phyloP scores from a whole-genome alignment of 1,140 invertebrate species.

The Drosophila cardini region DNA sequence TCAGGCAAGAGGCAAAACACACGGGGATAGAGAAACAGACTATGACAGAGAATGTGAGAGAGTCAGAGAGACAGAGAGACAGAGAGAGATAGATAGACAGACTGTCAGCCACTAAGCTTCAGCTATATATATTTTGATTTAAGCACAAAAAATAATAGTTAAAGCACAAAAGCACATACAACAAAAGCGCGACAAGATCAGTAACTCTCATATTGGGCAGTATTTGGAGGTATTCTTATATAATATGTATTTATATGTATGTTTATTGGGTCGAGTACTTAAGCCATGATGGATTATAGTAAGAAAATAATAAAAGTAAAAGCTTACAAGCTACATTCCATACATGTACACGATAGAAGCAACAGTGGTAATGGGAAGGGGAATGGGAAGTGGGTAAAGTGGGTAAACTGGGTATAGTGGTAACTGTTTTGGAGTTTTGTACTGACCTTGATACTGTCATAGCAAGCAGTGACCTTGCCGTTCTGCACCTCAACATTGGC shows the following conservation, averaged over 20 bases:
- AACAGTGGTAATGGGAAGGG: constrained; percentile 32
- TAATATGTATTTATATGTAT: neutral
- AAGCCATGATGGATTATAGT: constrained; percentile 45
- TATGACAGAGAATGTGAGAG: neutral
- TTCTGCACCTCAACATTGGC: constrained; percentile 99
- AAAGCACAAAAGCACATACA: constrained; percentile 75
- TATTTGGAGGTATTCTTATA: neutral
- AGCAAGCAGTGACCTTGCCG: constrained; percentile 99
- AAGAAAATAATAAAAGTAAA: constrained; percentile 47
- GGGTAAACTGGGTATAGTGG: constrained; percentile 4
- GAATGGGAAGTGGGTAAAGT: neutral
- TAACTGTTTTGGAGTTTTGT: neutral
- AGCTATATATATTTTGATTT: constrained; percentile 42
- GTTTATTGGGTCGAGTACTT: constrained; percentile 16
- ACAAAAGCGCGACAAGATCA: constrained; percentile 77
- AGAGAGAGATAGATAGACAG: constrained; percentile 43
- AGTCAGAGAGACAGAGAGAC: constrained; percentile 39
- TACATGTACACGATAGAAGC: constrained; percentile 61
- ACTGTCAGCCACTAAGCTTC: constrained; percentile 51
- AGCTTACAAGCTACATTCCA: constrained; percentile 74
- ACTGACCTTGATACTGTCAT: constrained; percentile 99
- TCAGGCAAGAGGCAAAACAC: neutral
- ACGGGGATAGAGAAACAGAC: constrained; percentile 2
- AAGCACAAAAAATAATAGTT: constrained; percentile 67
- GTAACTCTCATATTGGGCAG: constrained; percentile 22